Evolutionary conservation across 1,140 invertebrate species (phyloP), one percentile per base, ranked within the genome.

Genomic region (Lasioglossum baleicum): DNA sequence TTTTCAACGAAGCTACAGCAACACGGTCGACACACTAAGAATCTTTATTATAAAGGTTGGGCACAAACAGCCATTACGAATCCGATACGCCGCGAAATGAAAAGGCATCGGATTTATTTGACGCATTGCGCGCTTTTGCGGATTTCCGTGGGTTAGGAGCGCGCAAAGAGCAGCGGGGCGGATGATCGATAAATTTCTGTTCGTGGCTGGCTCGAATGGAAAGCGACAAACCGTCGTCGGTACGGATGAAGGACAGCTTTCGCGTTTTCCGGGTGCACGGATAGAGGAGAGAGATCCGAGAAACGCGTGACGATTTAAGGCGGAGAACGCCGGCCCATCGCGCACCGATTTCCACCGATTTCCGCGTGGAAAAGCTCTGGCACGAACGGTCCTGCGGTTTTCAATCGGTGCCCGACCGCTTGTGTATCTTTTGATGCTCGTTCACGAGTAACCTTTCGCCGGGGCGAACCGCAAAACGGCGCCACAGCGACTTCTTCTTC

Each of bases 401-500:
- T 84, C 83, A 70, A 71, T 72, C 61, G 56, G 58, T 78, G n/a
- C 61, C 68, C 56, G 58, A 44, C 66, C 66, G 69, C 15, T 20
- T 61, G 31, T 65, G 72, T 72, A 81, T 77, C 83, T 74, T 85
- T 85, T 61, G 73, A 72, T 74, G 48, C n/a, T 81, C 79, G 65
- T 22, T 84, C 65, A 61, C 65, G 63, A 72, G 53, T 79, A 74
- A 66, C 67, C 70, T 56, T 35, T 15, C 64, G 26, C 35, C 65
- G 78, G 77, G 35, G 64, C 75, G 66, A 82, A 77, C 48, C 80
- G 71, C 83, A 65, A 82, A 86, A 79, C 75, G 67, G 63, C 42
- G 63, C 71, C 58, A 58, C 75, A 63, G 68, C 69, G 83, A 85
- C 51, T 82, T 79, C 75, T 85, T 67, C 76, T 85, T 67, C 76